Evolutionary conservation across 2,888 invertebrate species (phyloP).

Genomic region (Aspidapion aeneum): DNA sequence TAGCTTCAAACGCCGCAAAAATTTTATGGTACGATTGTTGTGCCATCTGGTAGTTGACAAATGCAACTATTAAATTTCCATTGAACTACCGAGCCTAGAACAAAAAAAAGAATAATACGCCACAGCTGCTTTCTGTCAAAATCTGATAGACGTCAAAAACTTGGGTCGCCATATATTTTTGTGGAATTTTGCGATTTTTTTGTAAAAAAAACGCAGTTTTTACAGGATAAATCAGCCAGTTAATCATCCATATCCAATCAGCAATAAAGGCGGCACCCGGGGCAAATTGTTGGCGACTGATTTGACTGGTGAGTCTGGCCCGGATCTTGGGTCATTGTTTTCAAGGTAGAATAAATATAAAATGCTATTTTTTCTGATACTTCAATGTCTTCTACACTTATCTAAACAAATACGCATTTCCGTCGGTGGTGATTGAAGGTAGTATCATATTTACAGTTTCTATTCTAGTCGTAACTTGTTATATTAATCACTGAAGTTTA

Average conservation of each 20-base stretch:
- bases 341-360: neutral
- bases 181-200: neutral
- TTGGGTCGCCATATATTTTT: neutral
- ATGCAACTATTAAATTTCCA: too few relatives aligned
- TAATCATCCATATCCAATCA: neutral
- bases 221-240: neutral
- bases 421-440: too few relatives aligned
- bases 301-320: neutral
- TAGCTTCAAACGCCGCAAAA: too few relatives aligned
- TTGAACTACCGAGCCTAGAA: too few relatives aligned
- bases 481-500: too few relatives aligned
- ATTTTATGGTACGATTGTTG: too few relatives aligned
- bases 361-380: neutral
- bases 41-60: too few relatives aligned
- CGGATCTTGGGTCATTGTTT: neutral
- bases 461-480: too few relatives aligned
- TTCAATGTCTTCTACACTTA: neutral
- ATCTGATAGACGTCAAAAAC: neutral
- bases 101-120: neutral
- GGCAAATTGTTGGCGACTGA: neutral
- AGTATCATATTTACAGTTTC: too few relatives aligned
- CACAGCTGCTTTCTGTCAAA: neutral
- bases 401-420: neutral
- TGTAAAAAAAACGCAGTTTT: neutral
- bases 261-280: neutral